These are phyloP conservation scores for Ophion obscuratus DNA, from an alignment of 2,888 invertebrate species.

Conservation along the genomic window DNA sequence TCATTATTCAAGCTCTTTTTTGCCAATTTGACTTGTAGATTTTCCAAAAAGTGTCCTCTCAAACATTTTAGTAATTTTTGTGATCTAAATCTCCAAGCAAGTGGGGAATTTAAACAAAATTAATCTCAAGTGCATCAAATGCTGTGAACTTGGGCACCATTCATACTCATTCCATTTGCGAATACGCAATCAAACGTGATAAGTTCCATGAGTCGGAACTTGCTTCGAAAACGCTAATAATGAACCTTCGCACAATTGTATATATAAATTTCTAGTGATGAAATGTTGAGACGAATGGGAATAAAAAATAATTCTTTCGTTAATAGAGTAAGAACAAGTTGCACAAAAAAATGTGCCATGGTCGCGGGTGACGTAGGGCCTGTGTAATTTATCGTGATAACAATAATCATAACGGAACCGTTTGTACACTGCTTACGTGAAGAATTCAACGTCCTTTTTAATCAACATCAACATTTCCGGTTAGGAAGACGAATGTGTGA, in stretches of 20 bases:
- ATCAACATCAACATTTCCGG: neutral
- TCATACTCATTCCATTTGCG: neutral
- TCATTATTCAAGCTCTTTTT: neutral
- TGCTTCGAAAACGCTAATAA: neutral
- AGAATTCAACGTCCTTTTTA: neutral
- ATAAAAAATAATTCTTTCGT: neutral
- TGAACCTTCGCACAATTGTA: neutral
- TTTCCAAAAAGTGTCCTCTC: neutral
- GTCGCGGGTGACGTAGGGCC: conserved; percentile 1
- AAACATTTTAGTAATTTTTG: neutral
- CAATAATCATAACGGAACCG: conserved; percentile 30
- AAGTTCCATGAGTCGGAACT: neutral
- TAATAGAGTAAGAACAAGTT: neutral
- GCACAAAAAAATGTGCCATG: neutral
- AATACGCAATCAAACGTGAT: neutral
- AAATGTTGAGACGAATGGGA: neutral
- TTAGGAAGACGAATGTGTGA: neutral
- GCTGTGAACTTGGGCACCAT: no score
- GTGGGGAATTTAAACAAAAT: neutral
- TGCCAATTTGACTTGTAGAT: neutral
- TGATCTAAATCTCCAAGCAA: neutral
- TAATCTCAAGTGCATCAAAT: neutral
- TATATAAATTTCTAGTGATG: neutral
- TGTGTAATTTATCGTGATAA: conserved; percentile 16
- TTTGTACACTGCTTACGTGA: neutral